Percentiles rank a stretch among this genome's conserved stretches.
phyloP scores from a whole-genome alignment of 1,140 invertebrate genomes.

The Brachionus asplanchnoidis region DNA sequence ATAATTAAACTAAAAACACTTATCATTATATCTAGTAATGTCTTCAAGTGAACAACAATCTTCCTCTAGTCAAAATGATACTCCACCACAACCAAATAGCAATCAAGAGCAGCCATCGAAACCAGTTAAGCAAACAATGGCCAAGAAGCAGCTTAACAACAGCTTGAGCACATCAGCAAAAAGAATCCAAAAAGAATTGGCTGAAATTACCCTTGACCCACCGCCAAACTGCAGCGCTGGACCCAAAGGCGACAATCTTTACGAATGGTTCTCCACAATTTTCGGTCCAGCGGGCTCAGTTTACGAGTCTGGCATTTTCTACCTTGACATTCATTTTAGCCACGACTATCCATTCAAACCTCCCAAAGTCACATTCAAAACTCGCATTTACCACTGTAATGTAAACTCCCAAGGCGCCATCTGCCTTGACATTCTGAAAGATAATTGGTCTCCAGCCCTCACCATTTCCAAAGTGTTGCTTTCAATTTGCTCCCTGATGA shows the following conservation, averaged over 20 bases:
- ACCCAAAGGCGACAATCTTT: conserved; percentile 46
- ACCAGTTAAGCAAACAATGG: conserved; percentile 2
- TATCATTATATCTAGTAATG: background rate
- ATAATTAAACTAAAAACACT: background rate
- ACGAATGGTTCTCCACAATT: conserved; percentile 54
- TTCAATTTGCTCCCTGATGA: conserved; percentile 39
- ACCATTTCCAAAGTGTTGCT: conserved; percentile 52
- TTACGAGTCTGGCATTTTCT: conserved; percentile 71
- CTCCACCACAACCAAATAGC: background rate
- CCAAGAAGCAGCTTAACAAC: conserved; percentile 23
- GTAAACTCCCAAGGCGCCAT: conserved; percentile 57
- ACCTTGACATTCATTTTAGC: conserved; percentile 68
- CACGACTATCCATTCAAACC: conserved; percentile 54
- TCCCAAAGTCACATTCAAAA: conserved; percentile 76
- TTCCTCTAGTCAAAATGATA: background rate
- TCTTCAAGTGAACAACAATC: background rate
- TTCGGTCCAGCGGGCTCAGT: conserved; percentile 52
- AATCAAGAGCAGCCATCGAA: background rate
- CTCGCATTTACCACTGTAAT: conserved; percentile 57
- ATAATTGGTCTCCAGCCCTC: conserved; percentile 57
- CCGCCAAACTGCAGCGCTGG: conserved; percentile 46
- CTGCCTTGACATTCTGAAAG: conserved; percentile 57
- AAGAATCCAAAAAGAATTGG: conserved; percentile 42
- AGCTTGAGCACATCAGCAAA: conserved; percentile 30
- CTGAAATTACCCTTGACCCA: conserved; percentile 43